Evolutionary conservation across 2,888 invertebrate species (phyloP), one percentile per base, ranked within the genome.

Genomic region (Pherbina coryleti): DNA sequence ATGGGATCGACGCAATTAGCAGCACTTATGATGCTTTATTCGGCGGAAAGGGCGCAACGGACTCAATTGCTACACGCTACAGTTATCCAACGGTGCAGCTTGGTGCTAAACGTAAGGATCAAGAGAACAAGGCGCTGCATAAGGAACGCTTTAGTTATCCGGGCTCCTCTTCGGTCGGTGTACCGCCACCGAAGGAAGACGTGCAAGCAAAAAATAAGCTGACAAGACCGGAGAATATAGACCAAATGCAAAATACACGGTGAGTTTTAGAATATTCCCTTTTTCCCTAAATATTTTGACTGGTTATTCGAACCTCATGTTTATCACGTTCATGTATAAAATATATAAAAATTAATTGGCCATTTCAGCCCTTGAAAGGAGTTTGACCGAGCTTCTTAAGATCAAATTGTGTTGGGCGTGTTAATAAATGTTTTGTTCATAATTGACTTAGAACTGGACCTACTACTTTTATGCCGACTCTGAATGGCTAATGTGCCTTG

Each of bases 131-230:
- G 69, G 79, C 82, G 2, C 77, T 80, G 17, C 82, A 85, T 2
- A 90, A 89, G 78, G 90, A 90, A 74, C 86, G 90, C 17, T 90
- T 89, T 73, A 90, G 90, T 81, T 90, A 89, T 79, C 90, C 90
- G 8, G 89, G 90, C 22, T 86, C 85, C 66, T 81, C 79, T 82
- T 82, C 49, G 14, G 49, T 4, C 25, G 25, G 28, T 25, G 17
- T 62, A 79, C 79, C 22, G 60, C 78, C 57, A 78, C 73, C 75
- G 77, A 79, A 8, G 79, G 81, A 76, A n/a, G 55, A 72, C 14
- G 3, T 1, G 17, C 17, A 80, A 79, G 77, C 67, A 77, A 44
- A 49, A 49, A 69, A 14, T 28, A 49, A 49, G n/a, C 25, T 69
- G 19, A 17, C 51, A 49, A 69, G 69, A 51, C 51, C 51, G 5